phyloP scores from a whole-genome alignment of 2,113 vertebrate genomes.

The Gobius niger region DNA sequence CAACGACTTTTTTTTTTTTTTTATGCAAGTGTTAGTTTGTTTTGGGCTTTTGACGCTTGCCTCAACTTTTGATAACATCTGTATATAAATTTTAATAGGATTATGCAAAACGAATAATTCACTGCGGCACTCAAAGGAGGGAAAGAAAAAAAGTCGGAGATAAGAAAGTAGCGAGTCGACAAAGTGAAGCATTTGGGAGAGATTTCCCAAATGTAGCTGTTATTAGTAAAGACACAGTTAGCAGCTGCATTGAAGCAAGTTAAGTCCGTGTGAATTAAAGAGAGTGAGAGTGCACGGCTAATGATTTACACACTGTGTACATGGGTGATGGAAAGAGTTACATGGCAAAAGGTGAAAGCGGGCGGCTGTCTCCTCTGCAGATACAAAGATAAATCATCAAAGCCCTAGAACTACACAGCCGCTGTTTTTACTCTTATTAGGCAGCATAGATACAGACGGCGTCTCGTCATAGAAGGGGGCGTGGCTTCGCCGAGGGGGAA shows the following conservation, averaged over 20 bases:
- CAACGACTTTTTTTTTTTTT: background rate
- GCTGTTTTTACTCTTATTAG: no score
- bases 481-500: no score
- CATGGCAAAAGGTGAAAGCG: no score
- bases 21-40: background rate
- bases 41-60: background rate
- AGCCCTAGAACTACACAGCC: no score
- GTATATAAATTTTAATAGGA: conserved; percentile 14
- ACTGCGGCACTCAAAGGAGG: background rate
- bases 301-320: no score
- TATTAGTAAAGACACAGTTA: background rate
- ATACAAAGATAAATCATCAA: no score
- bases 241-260: background rate
- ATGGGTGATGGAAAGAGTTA: no score
- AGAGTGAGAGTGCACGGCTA: no score
- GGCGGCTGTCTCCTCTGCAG: no score
- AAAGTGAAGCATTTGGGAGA: conserved; percentile 1
- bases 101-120: conserved; percentile 15
- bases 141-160: background rate
- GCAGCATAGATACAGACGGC: no score
- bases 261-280: background rate
- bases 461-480: no score
- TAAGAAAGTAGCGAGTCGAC: conserved; percentile 6
- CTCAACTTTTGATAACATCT: conserved; percentile 5
- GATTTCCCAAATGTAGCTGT: background rate